Evolutionary conservation across 2,797 vertebrate species (phyloP).

Genomic region (Rachycentron canadum): DNA sequence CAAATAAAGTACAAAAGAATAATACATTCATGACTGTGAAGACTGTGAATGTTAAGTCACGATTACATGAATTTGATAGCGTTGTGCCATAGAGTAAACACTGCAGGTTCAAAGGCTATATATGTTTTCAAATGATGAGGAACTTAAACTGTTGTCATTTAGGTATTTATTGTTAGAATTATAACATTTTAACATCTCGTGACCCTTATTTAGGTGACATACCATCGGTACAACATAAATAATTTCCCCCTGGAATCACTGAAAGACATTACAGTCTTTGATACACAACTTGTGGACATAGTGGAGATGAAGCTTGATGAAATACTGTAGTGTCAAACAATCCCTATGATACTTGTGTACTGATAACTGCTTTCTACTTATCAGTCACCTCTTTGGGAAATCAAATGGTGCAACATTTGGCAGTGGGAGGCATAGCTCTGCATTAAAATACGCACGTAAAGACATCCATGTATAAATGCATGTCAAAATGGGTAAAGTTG

Average conservation of each 20-base stretch:
- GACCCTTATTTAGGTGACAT: not conserved
- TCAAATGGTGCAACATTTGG: not conserved
- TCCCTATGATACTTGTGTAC: not conserved
- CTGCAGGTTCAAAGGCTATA: not conserved
- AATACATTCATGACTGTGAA: no score
- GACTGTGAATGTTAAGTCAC: no score
- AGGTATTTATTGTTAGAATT: not conserved
- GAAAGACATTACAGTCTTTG: not conserved
- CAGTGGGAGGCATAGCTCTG: not conserved
- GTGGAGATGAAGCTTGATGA: no score
- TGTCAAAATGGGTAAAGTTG: not conserved
- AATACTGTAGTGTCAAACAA: not conserved
- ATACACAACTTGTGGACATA: not conserved
- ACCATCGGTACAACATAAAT: not conserved
- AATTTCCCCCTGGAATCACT: not conserved
- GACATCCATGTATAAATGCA: not conserved
- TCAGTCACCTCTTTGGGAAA: conserved; percentile 10
- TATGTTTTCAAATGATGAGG: not conserved
- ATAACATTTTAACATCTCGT: not conserved
- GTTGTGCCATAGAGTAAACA: not conserved
- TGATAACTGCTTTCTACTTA: not conserved
- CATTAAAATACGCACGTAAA: not conserved
- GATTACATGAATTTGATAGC: not conserved
- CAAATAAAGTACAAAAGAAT: no score
- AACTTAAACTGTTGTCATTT: not conserved